These are phyloP conservation scores for Acleris sparsana DNA, from an alignment of 2,888 invertebrate species.

Conservation along the genomic window DNA sequence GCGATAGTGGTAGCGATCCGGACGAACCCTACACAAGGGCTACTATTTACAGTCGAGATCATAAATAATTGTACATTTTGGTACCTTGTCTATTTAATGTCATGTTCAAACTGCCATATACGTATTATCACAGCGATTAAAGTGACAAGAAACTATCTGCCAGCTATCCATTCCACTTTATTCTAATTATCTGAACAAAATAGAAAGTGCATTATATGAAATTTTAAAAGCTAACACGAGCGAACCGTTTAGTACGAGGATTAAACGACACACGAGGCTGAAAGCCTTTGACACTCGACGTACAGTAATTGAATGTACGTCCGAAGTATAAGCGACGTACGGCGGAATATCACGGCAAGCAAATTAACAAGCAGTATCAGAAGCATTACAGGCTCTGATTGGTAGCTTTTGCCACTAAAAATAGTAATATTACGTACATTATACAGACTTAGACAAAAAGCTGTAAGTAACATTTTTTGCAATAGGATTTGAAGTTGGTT, in stretches of 20 bases:
- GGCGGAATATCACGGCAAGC: constrained; percentile 37
- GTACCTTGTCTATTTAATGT: too few relatives aligned
- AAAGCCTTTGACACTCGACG: constrained; percentile 63
- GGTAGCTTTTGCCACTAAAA: neutral
- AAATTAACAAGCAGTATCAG: neutral
- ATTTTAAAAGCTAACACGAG: constrained; percentile 43
- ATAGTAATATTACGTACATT: too few relatives aligned
- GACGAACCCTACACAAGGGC: too few relatives aligned
- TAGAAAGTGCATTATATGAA: constrained; percentile 29
- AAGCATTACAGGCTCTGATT: neutral
- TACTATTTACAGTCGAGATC: too few relatives aligned
- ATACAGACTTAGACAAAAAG: too few relatives aligned
- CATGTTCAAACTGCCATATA: too few relatives aligned
- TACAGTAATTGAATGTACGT: constrained; percentile 62
- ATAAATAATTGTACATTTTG: too few relatives aligned
- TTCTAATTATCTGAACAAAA: constrained; percentile 4
- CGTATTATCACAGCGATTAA: too few relatives aligned
- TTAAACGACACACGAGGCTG: constrained; percentile 54
- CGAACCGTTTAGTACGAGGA: constrained; percentile 50
- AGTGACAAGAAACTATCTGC: too few relatives aligned
- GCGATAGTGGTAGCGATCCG: too few relatives aligned
- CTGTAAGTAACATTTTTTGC: too few relatives aligned
- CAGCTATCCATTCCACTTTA: neutral
- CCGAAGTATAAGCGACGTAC: constrained; percentile 47
- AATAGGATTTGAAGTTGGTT: too few relatives aligned